Evolutionary conservation across 2,797 vertebrate genomes (phyloP), one percentile per base, ranked within the genome.

Genomic region (Lepus oiostolus): DNA sequence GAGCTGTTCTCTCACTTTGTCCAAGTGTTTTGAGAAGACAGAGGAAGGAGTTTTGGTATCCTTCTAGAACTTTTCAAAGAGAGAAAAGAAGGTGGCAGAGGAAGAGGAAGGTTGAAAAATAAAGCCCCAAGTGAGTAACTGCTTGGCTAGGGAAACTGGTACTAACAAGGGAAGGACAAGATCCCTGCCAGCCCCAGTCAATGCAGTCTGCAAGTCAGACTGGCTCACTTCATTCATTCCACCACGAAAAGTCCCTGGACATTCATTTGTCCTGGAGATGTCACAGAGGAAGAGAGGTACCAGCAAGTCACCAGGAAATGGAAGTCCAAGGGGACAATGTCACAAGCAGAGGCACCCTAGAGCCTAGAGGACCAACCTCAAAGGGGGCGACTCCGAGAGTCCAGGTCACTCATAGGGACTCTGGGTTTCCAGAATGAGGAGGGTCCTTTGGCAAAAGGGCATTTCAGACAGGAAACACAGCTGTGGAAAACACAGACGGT

Each of bases 21-120:
- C 76, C 93, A 76, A 79, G 65, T 80, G 62, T 47, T 96, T 60
- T 92, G 88, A 84, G 90, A 96, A 26, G 71, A 75, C 67, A 54
- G 42, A 75, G 90, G 63, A 60, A 62, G 63, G 58, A 54, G 87
- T 91, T 93, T 95, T 28, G 81, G 84, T 70, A 42, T 95, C 32
- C 8, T 83, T 88, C 77, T 0, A 91, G 13, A 93, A 80, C 70
- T 96, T 94, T 88, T 90, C 72, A 72, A 83, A 83, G 68, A 65
- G 67, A 88, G 85, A 72, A 93, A 84, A 22, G 35, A 62, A 75
- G 28, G 0, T 0, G n/a, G 32, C 32, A 3, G 79, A 92, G 30
- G 32, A 50, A 65, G 54, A 75, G 42, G 42, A 71, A 38, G 19
- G n/a, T 54, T 62, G 28, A 70, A 91, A 88, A 95, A 74, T 9